Base-by-base conservation (phyloP, 1,140 invertebrate genomes). In the Drosophila novamexicana region DNA sequence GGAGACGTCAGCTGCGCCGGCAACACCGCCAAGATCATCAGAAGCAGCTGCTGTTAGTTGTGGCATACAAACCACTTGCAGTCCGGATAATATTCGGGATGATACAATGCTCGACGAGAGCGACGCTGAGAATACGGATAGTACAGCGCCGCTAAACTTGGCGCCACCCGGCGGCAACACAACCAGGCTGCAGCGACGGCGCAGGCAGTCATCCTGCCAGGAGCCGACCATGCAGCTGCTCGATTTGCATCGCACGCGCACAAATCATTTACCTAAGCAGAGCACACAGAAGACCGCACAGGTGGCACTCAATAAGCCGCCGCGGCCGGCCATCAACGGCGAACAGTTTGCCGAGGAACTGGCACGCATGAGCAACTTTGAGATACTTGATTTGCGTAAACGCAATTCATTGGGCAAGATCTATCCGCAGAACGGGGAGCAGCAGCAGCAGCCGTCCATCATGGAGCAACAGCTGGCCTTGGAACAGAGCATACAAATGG, bases 321-420 rank as follows among this genome's bases (percentile, higher is more conserved):
- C 85, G 6, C 63, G 56, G 18, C 65, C 71, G 5, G 73, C 90
- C 0, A 90, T 91, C 16, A 91, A 91, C 76, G 90, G 90, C 1
- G 90, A 91, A 52, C 50, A 75, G 22, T 85, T 85, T 45, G 83
- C 90, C 6, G 18, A 59, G 29, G 90, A 91, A 39, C 39, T 91
- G 42, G 57, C 65, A 12, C 72, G 81, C 1, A 74, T 91, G 77
- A 90, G 72, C 53, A 78, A 89, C 59, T 73, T 76, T 58, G 85
- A 91, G 45, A 90, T 91, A 54, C 47, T 91, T 14, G 90, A 91
- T 68, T 67, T 91, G 40, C 86, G 90, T 0, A 91, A 90, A 49
- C 83, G 86, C 6, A 89, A 85, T 34, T 91, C 90, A 18, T 7
- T 73, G 36, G 77, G 80, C 14, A 44, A 50, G 14, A 6, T 74